Conservation (phyloP, 2,888 invertebrate genomes). For the Morinoia aosen region DNA sequence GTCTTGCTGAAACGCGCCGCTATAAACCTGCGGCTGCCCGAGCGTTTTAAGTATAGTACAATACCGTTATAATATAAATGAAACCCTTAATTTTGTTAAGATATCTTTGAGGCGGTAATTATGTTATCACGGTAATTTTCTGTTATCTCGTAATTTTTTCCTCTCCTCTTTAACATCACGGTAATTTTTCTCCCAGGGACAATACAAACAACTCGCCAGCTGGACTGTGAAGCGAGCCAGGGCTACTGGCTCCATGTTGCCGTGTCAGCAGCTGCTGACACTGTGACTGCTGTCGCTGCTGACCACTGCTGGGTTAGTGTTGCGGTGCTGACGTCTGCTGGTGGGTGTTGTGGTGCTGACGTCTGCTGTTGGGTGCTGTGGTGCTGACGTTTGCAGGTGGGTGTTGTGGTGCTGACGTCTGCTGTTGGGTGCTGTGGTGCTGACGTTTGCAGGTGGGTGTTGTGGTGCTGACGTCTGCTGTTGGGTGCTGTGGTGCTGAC, state of each 20-base stretch:
- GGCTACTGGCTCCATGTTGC: constrained; percentile 95
- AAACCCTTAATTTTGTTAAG: not conserved
- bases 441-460: no score
- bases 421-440: no score
- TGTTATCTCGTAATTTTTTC: not conserved
- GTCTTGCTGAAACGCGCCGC: not conserved
- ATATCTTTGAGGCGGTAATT: not conserved
- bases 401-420: no score
- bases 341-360: not conserved
- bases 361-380: not conserved
- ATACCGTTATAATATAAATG: not conserved
- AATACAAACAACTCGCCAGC: constrained; percentile 79
- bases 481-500: no score
- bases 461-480: no score
- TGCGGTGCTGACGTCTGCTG: not conserved
- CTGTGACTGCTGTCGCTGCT: constrained; percentile 77
- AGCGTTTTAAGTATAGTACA: not conserved
- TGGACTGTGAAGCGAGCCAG: constrained; percentile 89
- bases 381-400: no score
- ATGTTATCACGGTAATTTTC: not conserved
- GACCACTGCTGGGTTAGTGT: constrained; percentile 59
- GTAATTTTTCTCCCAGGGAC: constrained; percentile 54
- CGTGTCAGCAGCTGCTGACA: constrained; percentile 90
- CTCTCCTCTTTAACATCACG: not conserved
- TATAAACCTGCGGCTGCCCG: not conserved